A percentile compares a stretch with the other conserved stretches of the same genome.
phyloP scores from a whole-genome alignment of 2,797 vertebrate species.

The Acanthiza pusilla region DNA sequence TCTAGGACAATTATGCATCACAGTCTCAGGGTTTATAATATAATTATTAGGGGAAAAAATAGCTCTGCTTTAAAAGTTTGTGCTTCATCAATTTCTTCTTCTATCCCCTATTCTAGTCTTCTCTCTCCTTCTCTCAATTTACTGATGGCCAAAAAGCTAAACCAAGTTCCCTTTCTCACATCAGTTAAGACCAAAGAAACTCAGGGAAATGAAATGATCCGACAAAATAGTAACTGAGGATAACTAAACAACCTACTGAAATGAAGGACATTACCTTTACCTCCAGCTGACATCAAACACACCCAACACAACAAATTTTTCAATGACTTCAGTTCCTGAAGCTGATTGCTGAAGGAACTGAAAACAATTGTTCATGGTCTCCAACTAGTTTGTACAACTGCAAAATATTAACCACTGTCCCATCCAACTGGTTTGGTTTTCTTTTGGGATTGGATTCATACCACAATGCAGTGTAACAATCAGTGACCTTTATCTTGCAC shows the following conservation, averaged over 20 bases:
- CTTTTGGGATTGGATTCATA: background rate
- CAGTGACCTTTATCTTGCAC: constrained; percentile 22
- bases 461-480: background rate
- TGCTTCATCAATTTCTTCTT: constrained; percentile 64
- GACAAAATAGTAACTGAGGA: constrained; percentile 36
- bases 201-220: constrained; percentile 58
- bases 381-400: background rate
- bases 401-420: background rate
- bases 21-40: constrained; percentile 24
- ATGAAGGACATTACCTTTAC: constrained; percentile 54
- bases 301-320: background rate
- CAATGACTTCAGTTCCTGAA: constrained; percentile 18
- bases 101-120: constrained; percentile 3
- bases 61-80: constrained; percentile 68
- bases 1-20: constrained; percentile 21
- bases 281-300: constrained; percentile 40
- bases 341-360: background rate
- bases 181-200: constrained; percentile 76
- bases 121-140: constrained; percentile 12
- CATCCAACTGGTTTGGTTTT: background rate
- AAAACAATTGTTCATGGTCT: background rate
- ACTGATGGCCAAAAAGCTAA: constrained; percentile 27
- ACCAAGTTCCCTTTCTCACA: constrained; percentile 36
- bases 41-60: constrained; percentile 28
- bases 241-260: constrained; percentile 39